These are phyloP conservation scores for Lepisosteus osseus DNA, from an alignment of 2,113 vertebrate genomes.

Conservation along the genomic window DNA sequence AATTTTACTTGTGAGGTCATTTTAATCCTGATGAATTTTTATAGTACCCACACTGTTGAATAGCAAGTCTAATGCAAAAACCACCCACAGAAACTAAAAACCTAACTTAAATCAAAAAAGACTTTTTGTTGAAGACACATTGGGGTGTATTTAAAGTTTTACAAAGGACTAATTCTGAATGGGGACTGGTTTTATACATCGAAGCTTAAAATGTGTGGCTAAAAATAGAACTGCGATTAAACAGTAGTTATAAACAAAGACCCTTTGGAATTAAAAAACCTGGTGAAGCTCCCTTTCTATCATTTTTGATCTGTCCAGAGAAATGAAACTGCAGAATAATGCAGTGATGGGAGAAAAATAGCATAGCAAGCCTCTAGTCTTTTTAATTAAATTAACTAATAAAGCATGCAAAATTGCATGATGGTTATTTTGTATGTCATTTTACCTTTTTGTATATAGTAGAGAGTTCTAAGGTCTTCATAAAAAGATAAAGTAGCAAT, in stretches of 20 bases:
- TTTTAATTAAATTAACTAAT: constrained; percentile 42
- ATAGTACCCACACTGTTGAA: constrained; percentile 70
- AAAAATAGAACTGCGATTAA: constrained; percentile 52
- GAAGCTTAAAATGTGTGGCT: constrained; percentile 55
- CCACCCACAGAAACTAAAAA: constrained; percentile 63
- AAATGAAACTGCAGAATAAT: constrained; percentile 32
- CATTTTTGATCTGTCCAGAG: constrained; percentile 12
- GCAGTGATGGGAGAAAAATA: constrained; percentile 34
- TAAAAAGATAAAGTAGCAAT: constrained; percentile 13
- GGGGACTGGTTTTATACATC: constrained; percentile 64
- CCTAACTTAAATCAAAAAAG: constrained; percentile 63
- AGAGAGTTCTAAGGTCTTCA: constrained; percentile 14
- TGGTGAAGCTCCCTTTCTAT: constrained; percentile 14
- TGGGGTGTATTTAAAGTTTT: constrained; percentile 67
- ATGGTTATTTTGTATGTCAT: constrained; percentile 33
- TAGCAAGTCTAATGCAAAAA: constrained; percentile 66
- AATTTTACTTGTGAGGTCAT: constrained; percentile 79
- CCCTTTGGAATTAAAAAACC: constrained; percentile 33
- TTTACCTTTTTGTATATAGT: constrained; percentile 23
- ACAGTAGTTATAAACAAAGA: constrained; percentile 49
- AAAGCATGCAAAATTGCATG: constrained; percentile 32
- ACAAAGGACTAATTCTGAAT: constrained; percentile 64
- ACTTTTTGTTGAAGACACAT: constrained; percentile 69
- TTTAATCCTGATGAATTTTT: constrained; percentile 83
- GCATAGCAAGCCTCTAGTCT: constrained; percentile 21